phyloP scores from a whole-genome alignment of 1,140 invertebrate genomes.

The Choristoneura fumiferana region DNA sequence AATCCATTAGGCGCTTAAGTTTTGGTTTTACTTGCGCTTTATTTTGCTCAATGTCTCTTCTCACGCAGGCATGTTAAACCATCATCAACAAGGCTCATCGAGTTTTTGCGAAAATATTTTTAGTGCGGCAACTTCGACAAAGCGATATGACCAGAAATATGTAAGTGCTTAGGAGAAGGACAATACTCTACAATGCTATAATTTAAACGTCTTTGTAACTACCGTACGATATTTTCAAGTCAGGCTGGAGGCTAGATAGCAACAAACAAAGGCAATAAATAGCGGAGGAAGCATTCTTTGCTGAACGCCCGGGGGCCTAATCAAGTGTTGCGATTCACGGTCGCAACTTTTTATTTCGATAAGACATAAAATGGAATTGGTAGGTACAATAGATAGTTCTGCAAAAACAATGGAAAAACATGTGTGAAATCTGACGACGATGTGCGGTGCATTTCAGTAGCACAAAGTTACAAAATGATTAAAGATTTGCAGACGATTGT shows the following conservation, averaged over 20 bases:
- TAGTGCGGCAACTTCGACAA: background rate
- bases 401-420: background rate
- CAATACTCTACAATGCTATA: slow-evolving; percentile 9
- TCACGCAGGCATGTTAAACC: background rate
- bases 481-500: too few relatives aligned
- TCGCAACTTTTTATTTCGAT: slow-evolving; percentile 39
- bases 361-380: slow-evolving; percentile 23
- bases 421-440: too few relatives aligned
- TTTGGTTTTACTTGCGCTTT: background rate
- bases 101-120: background rate
- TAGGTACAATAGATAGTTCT: background rate
- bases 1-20: background rate
- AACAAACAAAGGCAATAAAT: slow-evolving; percentile 27
- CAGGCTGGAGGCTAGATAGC: slow-evolving; percentile 6
- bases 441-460: too few relatives aligned
- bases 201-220: slow-evolving; percentile 18
- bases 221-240: slow-evolving; percentile 17
- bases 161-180: background rate
- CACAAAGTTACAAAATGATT: too few relatives aligned
- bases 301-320: slow-evolving; percentile 39
- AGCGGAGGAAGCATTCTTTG: slow-evolving; percentile 22
- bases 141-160: background rate
- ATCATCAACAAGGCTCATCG: background rate
- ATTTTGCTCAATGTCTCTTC: background rate
- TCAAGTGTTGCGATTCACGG: slow-evolving; percentile 29